Percentiles rank a stretch among this genome's conserved stretches.
Conservation (phyloP, 1,140 invertebrate genomes). For the Drosophila yakuba region DNA sequence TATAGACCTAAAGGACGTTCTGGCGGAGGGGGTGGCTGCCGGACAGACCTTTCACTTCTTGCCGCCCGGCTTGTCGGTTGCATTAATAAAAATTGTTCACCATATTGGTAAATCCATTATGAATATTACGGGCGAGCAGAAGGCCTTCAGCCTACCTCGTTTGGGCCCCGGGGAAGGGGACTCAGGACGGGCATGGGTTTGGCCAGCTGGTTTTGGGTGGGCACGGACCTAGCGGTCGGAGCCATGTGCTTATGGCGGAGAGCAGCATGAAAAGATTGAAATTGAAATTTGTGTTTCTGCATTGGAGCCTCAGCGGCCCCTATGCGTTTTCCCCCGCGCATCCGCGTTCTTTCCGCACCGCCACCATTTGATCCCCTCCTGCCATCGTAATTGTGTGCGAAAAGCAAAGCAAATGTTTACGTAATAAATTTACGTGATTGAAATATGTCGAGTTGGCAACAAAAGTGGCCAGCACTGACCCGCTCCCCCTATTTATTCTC, state of each 20-base stretch:
- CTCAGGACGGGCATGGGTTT: neutral
- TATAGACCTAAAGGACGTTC: slow-evolving; percentile 23
- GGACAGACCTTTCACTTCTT: slow-evolving; percentile 41
- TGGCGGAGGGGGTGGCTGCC: slow-evolving; percentile 19
- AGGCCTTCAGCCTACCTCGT: slow-evolving; percentile 31
- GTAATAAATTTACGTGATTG: slow-evolving; percentile 85
- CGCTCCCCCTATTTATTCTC: neutral
- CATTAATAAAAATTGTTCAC: slow-evolving; percentile 82
- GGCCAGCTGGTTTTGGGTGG: neutral
- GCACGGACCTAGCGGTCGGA: slow-evolving; percentile 6
- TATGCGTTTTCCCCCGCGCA: neutral
- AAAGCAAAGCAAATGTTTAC: slow-evolving; percentile 84
- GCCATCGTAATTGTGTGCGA: slow-evolving; percentile 75
- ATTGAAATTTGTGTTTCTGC: slow-evolving; percentile 71
- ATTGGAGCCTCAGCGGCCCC: slow-evolving; percentile 32
- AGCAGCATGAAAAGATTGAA: slow-evolving; percentile 69
- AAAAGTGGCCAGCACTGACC: slow-evolving; percentile 66
- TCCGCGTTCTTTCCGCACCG: neutral
- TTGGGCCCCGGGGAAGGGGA: neutral
- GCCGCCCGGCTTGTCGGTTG: slow-evolving; percentile 33
- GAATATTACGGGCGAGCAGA: slow-evolving; percentile 80
- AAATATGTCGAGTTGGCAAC: slow-evolving; percentile 84
- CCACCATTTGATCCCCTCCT: slow-evolving; percentile 9
- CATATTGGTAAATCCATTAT: slow-evolving; percentile 85
- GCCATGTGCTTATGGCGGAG: slow-evolving; percentile 17